These are phyloP conservation scores for Cremastobaeus sp. DNA, from an alignment of 2,888 invertebrate genomes.

Conservation along the genomic window DNA sequence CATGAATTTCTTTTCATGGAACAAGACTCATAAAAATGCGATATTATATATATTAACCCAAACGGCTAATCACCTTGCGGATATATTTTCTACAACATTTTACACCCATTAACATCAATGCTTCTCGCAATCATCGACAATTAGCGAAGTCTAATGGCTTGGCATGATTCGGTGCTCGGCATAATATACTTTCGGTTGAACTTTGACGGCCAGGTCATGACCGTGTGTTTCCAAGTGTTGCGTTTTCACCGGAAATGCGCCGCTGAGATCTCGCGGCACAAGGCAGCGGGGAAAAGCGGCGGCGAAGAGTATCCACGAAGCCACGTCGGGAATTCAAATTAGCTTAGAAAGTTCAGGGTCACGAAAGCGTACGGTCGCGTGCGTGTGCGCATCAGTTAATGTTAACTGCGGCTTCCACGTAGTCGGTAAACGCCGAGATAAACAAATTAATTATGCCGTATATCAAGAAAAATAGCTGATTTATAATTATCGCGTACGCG, in stretches of 20 bases:
- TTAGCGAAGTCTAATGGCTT: constrained; percentile 31
- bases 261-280: constrained; percentile 36
- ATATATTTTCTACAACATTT: too few species aligned
- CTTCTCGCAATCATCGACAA: constrained; percentile 9
- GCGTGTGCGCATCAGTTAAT: constrained; percentile 60
- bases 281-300: constrained; percentile 62
- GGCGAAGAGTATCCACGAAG: constrained; percentile 62
- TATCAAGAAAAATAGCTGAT: constrained; percentile 35
- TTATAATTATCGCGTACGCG: constrained; percentile 45
- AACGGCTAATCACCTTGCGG: too few species aligned
- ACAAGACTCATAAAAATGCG: too few species aligned
- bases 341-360: constrained; percentile 75
- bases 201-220: constrained; percentile 48
- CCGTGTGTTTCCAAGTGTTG: constrained; percentile 55
- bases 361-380: constrained; percentile 63
- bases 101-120: neutral
- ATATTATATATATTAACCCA: too few species aligned
- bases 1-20: too few species aligned
- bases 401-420: constrained; percentile 43
- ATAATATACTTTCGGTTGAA: constrained; percentile 58
- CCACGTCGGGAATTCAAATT: constrained; percentile 71
- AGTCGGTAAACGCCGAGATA: constrained; percentile 43
- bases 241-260: constrained; percentile 62
- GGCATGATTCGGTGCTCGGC: constrained; percentile 30
- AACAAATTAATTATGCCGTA: constrained; percentile 57